Evolutionary conservation across 35 echinoderm and acorn worm species (phyloP).

Genomic region (Heliocidaris erythrogramma): DNA sequence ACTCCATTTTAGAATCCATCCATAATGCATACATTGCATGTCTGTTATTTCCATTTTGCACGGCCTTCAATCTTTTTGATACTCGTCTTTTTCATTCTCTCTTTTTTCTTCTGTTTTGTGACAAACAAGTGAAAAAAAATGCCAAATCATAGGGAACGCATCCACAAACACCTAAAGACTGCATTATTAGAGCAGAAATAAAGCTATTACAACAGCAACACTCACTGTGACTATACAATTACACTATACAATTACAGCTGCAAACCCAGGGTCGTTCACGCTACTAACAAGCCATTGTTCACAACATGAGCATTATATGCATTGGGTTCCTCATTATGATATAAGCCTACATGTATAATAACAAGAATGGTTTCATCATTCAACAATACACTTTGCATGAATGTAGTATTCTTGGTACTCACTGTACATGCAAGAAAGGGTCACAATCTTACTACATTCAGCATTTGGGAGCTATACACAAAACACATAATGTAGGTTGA

Average conservation of each 20-base stretch:
- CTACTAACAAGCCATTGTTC: neutral
- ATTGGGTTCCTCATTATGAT: neutral
- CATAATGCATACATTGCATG: neutral
- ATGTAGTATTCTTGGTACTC: too few relatives aligned
- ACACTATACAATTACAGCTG: neutral
- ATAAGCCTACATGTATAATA: neutral
- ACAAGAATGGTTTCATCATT: too few relatives aligned
- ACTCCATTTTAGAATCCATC: too few relatives aligned
- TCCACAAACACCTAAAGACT: neutral
- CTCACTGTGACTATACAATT: neutral
- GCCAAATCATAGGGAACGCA: neutral
- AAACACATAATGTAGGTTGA: too few relatives aligned
- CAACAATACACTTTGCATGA: too few relatives aligned
- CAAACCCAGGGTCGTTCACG: neutral
- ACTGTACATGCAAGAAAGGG: too few relatives aligned
- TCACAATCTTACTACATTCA: too few relatives aligned
- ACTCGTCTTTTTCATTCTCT: neutral
- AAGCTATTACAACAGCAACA: neutral
- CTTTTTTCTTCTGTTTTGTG: neutral
- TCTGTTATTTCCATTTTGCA: neutral
- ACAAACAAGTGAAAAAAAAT: neutral
- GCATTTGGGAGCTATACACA: too few relatives aligned
- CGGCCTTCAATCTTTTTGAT: neutral
- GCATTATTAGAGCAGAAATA: neutral
- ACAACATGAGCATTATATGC: neutral